These are phyloP conservation scores for Patiria miniata DNA, from an alignment of 35 echinoderm and acorn worm species.

Conservation along the genomic window DNA sequence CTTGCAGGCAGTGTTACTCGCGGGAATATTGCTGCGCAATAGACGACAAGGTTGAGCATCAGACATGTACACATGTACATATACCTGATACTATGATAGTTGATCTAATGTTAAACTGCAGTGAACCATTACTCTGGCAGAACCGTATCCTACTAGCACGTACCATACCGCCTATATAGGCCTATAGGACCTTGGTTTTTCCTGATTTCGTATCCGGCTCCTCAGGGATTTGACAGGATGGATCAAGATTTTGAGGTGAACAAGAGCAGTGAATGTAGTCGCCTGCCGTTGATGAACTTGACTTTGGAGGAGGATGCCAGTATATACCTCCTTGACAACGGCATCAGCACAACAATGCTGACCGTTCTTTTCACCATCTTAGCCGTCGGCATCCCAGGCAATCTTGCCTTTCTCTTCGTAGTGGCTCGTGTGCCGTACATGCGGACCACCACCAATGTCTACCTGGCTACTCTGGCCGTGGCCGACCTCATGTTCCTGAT, in stretches of 20 bases:
- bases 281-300: not conserved
- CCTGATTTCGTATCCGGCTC: no score
- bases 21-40: no score
- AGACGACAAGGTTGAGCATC: no score
- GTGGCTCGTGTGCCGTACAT: slow-evolving; percentile 47
- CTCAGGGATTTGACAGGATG: no score
- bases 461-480: slow-evolving; percentile 55
- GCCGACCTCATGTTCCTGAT: slow-evolving; percentile 45
- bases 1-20: no score
- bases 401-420: slow-evolving; percentile 55
- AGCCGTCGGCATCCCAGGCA: slow-evolving; percentile 32
- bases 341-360: not conserved
- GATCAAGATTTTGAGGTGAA: not conserved
- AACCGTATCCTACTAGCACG: no score
- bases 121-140: no score
- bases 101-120: no score
- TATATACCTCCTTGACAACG: not conserved
- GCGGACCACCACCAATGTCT: slow-evolving; percentile 59
- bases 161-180: no score
- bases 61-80: no score
- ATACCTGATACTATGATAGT: no score
- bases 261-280: not conserved
- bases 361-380: slow-evolving; percentile 38
- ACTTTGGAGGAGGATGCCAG: not conserved
- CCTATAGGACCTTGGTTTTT: no score